A percentile compares a stretch with the other conserved stretches of the same genome.
Conservation (phyloP, 2,888 invertebrate genomes). For the Trachelus stipa region DNA sequence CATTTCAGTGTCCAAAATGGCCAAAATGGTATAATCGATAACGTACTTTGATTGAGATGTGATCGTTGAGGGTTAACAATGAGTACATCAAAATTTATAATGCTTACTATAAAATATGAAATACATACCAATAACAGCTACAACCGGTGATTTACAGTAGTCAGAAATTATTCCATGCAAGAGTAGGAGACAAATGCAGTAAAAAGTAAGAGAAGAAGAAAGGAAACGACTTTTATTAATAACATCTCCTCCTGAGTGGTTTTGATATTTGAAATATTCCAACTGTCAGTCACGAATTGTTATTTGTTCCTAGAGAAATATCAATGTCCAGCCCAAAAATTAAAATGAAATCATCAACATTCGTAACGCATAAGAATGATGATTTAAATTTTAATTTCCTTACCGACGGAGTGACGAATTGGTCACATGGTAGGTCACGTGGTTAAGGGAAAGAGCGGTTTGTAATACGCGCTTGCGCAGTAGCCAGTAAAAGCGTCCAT, state of each 20-base stretch:
- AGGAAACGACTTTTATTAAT: no score
- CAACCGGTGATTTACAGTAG: no score
- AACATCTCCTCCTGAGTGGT: background rate
- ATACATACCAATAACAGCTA: no score
- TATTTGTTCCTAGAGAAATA: background rate
- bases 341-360: background rate
- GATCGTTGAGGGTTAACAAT: no score
- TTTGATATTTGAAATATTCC: background rate
- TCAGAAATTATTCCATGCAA: no score
- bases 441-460: background rate
- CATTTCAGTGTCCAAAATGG: no score
- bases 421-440: background rate
- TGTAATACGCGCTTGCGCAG: background rate
- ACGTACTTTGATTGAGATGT: no score
- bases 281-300: background rate
- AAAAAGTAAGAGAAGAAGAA: no score
- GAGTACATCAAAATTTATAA: no score
- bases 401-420: background rate
- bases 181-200: no score
- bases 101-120: no score
- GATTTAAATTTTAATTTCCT: background rate
- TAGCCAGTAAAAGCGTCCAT: background rate
- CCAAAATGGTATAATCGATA: no score
- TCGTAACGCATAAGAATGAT: background rate
- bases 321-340: background rate